A percentile compares a stretch with the other conserved stretches of the same genome.
Conservation (phyloP, 2,888 invertebrate species). For the Cabera pusaria region DNA sequence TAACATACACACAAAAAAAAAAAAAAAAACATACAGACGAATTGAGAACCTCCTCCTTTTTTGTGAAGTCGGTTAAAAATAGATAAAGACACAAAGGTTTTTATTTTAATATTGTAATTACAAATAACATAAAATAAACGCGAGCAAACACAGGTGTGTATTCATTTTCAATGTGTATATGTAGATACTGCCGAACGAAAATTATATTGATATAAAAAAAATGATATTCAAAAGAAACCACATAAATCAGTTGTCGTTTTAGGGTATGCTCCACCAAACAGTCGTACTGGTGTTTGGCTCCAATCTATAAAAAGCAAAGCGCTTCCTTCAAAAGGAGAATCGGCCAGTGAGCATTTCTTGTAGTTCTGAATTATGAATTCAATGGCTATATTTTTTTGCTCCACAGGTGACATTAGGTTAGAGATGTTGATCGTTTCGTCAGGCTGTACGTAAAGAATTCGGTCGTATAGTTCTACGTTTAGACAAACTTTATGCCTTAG, state of each 20-base stretch:
- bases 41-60: too few relatives aligned
- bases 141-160: too few relatives aligned
- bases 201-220: too few relatives aligned
- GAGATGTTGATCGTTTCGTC: conserved; percentile 65
- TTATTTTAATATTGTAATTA: too few relatives aligned
- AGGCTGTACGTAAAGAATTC: conserved; percentile 59
- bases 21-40: too few relatives aligned
- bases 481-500: conserved; percentile 55
- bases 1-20: too few relatives aligned
- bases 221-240: conserved; percentile 69
- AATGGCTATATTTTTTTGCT: conserved; percentile 56
- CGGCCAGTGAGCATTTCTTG: conserved; percentile 63
- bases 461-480: conserved; percentile 60
- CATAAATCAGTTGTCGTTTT: conserved; percentile 84
- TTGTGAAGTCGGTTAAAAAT: too few relatives aligned
- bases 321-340: conserved; percentile 50
- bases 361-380: conserved; percentile 67
- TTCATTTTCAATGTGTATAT: too few relatives aligned
- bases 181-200: too few relatives aligned
- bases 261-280: conserved; percentile 86
- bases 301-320: conserved; percentile 81
- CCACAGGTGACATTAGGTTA: conserved; percentile 60
- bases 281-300: conserved; percentile 85
- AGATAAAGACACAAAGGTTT: too few relatives aligned
- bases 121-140: too few relatives aligned